phyloP scores from a whole-genome alignment of 2,797 vertebrate species.

The Leuciscus waleckii region DNA sequence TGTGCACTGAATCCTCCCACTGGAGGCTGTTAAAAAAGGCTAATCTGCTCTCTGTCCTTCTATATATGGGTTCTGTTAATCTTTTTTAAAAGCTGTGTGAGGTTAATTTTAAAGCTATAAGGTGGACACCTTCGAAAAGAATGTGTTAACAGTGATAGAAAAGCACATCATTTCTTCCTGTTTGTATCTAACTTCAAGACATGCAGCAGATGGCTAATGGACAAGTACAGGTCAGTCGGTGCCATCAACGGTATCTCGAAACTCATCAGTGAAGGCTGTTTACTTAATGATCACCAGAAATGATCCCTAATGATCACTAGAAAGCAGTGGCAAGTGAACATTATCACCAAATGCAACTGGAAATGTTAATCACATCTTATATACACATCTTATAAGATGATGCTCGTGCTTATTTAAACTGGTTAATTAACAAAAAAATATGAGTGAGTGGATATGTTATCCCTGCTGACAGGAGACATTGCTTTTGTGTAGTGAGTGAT shows the following conservation, averaged over 20 bases:
- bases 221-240: conserved; percentile 43
- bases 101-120: conserved; percentile 56
- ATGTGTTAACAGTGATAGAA: conserved; percentile 27
- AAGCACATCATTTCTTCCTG: not conserved
- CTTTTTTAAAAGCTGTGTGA: conserved; percentile 72
- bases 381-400: not conserved
- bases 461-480: conserved; percentile 7
- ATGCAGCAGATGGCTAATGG: conserved; percentile 59
- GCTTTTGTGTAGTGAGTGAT: conserved; percentile 32
- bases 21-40: conserved; percentile 74
- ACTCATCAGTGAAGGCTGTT: conserved; percentile 34
- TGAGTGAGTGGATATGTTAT: not conserved
- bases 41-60: conserved; percentile 74
- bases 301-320: conserved; percentile 24
- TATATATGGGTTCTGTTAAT: conserved; percentile 71
- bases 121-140: conserved; percentile 29
- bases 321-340: not conserved
- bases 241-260: conserved; percentile 43
- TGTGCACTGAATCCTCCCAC: conserved; percentile 43
- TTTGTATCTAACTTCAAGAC: conserved; percentile 16
- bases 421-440: conserved; percentile 26
- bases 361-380: conserved; percentile 15
- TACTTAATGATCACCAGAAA: conserved; percentile 39
- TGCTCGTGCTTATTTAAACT: conserved; percentile 3
- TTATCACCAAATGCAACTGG: not conserved